phyloP scores from a whole-genome alignment of 2,888 invertebrate genomes.

The Limnephilus marmoratus region DNA sequence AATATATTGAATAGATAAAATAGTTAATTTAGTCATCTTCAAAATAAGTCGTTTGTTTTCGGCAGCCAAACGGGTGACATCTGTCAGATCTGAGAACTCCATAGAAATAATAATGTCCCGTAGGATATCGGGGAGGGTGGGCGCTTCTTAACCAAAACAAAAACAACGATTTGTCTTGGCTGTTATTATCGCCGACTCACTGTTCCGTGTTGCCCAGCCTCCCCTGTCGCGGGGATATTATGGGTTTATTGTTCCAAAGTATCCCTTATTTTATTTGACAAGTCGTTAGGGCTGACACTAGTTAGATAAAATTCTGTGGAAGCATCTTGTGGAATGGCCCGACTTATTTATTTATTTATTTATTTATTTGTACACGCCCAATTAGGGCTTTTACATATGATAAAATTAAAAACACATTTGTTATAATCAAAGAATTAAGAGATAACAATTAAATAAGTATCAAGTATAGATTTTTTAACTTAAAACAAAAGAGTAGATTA shows the following conservation, averaged over 20 bases:
- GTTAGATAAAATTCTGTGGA: not conserved
- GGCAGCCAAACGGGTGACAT: slow-evolving; percentile 36
- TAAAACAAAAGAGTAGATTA: too few species aligned
- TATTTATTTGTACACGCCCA: too few species aligned
- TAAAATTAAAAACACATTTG: too few species aligned
- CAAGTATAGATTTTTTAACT: too few species aligned
- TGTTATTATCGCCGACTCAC: slow-evolving; percentile 36
- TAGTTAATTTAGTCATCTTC: not conserved
- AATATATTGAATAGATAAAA: too few species aligned
- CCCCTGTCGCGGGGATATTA: slow-evolving; percentile 38
- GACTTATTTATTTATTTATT: too few species aligned
- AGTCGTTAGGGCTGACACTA: slow-evolving; percentile 29
- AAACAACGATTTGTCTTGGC: slow-evolving; percentile 48
- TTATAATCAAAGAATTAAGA: too few species aligned
- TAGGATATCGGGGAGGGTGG: not conserved
- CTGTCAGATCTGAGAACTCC: slow-evolving; percentile 24
- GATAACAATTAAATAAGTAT: too few species aligned
- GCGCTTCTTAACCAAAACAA: slow-evolving; percentile 23
- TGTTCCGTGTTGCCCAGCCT: not conserved
- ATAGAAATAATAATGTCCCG: slow-evolving; percentile 28
- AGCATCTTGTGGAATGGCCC: not conserved
- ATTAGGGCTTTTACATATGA: too few species aligned
- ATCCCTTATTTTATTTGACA: slow-evolving; percentile 24
- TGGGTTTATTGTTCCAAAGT: slow-evolving; percentile 28
- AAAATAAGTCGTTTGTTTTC: slow-evolving; percentile 26